Conservation (phyloP, 2,888 invertebrate genomes). For the Drepanosiphum platanoidis region DNA sequence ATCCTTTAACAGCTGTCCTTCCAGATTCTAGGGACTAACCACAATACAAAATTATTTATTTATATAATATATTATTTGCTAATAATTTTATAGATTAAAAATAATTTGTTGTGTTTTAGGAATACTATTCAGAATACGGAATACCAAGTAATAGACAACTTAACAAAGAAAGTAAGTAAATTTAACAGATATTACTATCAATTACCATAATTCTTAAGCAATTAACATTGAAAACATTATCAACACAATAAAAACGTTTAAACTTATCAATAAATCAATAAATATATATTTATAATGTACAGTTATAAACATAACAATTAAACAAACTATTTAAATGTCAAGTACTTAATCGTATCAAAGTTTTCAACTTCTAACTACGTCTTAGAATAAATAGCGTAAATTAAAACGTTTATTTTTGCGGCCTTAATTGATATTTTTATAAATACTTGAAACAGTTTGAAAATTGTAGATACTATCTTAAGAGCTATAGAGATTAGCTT, state of each 20-base stretch:
- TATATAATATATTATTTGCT: too few species aligned
- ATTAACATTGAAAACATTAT: neutral
- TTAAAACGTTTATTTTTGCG: too few species aligned
- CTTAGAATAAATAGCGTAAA: too few species aligned
- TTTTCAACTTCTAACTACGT: too few species aligned
- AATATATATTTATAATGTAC: neutral
- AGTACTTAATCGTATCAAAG: too few species aligned
- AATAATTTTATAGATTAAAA: neutral
- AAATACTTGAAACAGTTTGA: too few species aligned
- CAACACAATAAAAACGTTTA: neutral
- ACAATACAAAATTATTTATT: neutral
- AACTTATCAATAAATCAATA: neutral
- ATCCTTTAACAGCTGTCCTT: too few species aligned
- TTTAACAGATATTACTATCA: neutral
- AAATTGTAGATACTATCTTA: too few species aligned
- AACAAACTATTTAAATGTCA: neutral
- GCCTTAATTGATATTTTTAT: too few species aligned
- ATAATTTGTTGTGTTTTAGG: constrained; percentile 14
- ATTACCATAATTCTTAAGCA: neutral
- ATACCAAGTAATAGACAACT: constrained; percentile 51
- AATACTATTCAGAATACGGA: constrained; percentile 55
- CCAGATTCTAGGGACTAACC: too few species aligned
- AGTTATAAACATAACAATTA: neutral
- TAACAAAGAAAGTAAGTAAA: constrained; percentile 48
- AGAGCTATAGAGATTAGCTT: too few species aligned